Base-by-base conservation (phyloP, 2,888 invertebrate genomes). In the Perdita meconis region DNA sequence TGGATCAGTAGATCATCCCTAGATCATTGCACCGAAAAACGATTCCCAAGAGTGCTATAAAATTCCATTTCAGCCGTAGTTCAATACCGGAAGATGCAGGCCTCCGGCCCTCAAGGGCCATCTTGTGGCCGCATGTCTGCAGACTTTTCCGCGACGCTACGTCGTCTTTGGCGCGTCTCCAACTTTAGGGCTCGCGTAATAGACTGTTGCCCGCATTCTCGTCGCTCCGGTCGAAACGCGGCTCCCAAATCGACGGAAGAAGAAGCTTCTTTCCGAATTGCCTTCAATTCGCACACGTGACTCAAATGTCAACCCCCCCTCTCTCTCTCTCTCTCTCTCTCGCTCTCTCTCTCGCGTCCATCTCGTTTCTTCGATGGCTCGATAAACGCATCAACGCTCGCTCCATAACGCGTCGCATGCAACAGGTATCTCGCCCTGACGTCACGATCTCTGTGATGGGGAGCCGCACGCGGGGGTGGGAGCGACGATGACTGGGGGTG, bases 401-500 rank as follows among this genome's bases (percentile, higher is more conserved):
- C 61, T 72, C 59, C n/a, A 57, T 60, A 65, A 72, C 73, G 44
- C 75, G 81, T 71, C 78, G 83, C 80, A 74, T 83, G 88, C 88
- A 88, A 88, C 88, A 88, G 88, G 88, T 88, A 88, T 86, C 82
- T 40, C 80, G 65, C n/a, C 30, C 72, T 83, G 88, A 88, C 88
- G 88, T 88, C 88, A 88, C 78, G 61, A 72, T 78, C 77, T 76
- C 77, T 77, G 42, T 22, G 12, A 26, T 40, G 47, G 6, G 24
- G n/a, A n/a, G n/a, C n/a, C n/a, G 1, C 4, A 12, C 12, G 30
- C 47, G 67, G 51, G 64, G 72, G 78, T 51, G 77, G 66, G 71
- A 59, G 77, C 38, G 44, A 64, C 51, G 67, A 71, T 59, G 53
- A 63, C 53, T 53, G 44, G 51, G 47, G n/a, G 51, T 69, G 51